These are phyloP conservation scores for Lacanobia wlatinum DNA, from an alignment of 2,888 invertebrate genomes.

Conservation along the genomic window DNA sequence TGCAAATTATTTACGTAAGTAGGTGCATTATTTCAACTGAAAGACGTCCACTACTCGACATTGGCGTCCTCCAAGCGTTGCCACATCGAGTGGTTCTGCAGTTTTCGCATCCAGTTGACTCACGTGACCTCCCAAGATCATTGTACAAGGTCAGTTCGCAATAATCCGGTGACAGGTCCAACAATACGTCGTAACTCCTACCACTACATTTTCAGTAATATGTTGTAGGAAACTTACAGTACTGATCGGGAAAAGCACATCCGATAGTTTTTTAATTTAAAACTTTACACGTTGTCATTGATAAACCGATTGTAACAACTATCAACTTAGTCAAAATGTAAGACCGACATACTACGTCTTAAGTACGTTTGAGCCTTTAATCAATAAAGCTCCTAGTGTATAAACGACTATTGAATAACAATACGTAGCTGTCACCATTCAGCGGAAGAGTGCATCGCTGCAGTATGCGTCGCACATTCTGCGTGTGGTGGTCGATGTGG, in stretches of 20 bases:
- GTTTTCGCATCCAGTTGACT: no score
- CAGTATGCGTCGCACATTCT: slow-evolving; percentile 22
- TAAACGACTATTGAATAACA: slow-evolving; percentile 32
- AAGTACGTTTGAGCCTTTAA: not conserved
- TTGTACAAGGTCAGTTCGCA: no score
- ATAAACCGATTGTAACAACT: not conserved
- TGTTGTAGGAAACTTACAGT: no score
- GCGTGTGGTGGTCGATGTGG: slow-evolving; percentile 17
- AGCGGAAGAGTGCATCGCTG: slow-evolving; percentile 19
- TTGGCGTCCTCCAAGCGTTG: no score
- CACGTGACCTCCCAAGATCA: no score
- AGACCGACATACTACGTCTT: not conserved
- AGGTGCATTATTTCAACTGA: no score
- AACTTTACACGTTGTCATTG: not conserved
- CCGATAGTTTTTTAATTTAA: not conserved
- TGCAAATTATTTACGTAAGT: not conserved
- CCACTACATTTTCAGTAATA: no score
- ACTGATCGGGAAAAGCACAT: no score
- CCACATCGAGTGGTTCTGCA: no score
- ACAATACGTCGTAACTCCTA: no score
- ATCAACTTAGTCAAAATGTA: not conserved
- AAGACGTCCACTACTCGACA: no score
- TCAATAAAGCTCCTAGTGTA: not conserved
- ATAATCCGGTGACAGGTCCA: no score
- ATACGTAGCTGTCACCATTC: slow-evolving; percentile 10